Conservation (phyloP, 35 echinoderm and acorn worm species). For the Lytechinus pictus region DNA sequence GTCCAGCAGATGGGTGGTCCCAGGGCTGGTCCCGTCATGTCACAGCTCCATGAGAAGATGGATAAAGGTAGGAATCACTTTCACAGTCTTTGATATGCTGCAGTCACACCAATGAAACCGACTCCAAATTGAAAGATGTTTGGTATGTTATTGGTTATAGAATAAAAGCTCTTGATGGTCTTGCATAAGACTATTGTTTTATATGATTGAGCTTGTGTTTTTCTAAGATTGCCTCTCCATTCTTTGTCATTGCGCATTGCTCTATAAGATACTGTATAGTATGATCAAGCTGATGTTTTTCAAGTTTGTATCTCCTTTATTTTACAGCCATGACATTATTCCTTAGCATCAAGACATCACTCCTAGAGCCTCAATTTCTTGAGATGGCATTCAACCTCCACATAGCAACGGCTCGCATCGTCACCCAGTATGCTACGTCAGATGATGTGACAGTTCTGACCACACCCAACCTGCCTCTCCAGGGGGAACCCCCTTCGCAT, state of each 20-base stretch:
- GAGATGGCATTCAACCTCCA: conserved; percentile 66
- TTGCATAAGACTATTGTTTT: too few relatives aligned
- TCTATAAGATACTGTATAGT: too few relatives aligned
- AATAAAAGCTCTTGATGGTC: too few relatives aligned
- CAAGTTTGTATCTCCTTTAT: background rate
- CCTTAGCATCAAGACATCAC: conserved; percentile 67
- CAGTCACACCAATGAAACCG: too few relatives aligned
- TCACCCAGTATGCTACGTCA: conserved; percentile 69
- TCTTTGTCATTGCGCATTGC: too few relatives aligned
- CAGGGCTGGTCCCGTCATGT: conserved; percentile 52
- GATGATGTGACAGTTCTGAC: conserved; percentile 52
- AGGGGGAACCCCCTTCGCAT: conserved; percentile 49
- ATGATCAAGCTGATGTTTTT: background rate
- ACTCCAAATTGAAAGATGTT: too few relatives aligned
- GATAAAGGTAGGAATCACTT: conserved; percentile 68
- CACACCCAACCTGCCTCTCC: conserved; percentile 70
- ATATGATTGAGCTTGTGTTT: too few relatives aligned
- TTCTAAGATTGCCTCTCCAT: too few relatives aligned
- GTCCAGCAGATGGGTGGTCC: conserved; percentile 44
- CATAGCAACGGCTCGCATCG: conserved; percentile 70
- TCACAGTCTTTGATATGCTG: too few relatives aligned
- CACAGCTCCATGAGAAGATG: conserved; percentile 84
- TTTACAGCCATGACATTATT: conserved; percentile 75
- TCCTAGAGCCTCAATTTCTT: conserved; percentile 72
- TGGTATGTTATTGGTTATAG: too few relatives aligned